Base-by-base conservation (phyloP, 2,888 invertebrate species). In the Heliothis peltigera region DNA sequence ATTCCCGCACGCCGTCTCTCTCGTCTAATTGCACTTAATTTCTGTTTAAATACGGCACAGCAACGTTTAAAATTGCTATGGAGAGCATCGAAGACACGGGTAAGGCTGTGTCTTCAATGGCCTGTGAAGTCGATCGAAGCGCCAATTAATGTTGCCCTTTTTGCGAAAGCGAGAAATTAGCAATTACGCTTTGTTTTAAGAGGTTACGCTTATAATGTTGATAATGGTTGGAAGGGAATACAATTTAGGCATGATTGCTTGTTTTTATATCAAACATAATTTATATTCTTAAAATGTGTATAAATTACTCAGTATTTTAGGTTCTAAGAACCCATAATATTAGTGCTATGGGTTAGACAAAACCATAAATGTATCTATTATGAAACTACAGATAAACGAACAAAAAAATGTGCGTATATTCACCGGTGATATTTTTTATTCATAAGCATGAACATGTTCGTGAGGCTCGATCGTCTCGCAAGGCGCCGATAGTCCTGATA, bases 21-120 rank as follows among this genome's bases (percentile, higher is more conserved):
- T 84, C 89, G 82, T 89, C 90, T 94, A 93, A 93, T 93, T 93
- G 89, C 89, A 87, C 89, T 92, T 93, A 93, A 94, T 94, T 93
- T 90, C 84, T 89, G 88, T 87, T 92, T 93, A 92, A 93, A 93
- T 92, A 91, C 89, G 80, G 77, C 77, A 79, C 82, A 67, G 83
- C 78, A 84, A 83, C 84, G 82, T 85, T 87, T 85, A 88, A 88
- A 87, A 89, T 89, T 88, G 83, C 87, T 70, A 80, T 70, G 80
- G 75, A 79, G 79, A 83, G 70, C 81, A 70, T 44, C 56, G 56
- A 77, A 78, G 69, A 78, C 74, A 77, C 69, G 67, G 59, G 56
- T 75, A 68, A 68, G 70, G 56, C 53, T 73, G 62, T 74, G 78
- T 70, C 59, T 77, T 79, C 62, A 71, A 71, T 72, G 63, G 64